phyloP scores from a whole-genome alignment of 2,888 invertebrate genomes.

The Bellardia bayeri region DNA sequence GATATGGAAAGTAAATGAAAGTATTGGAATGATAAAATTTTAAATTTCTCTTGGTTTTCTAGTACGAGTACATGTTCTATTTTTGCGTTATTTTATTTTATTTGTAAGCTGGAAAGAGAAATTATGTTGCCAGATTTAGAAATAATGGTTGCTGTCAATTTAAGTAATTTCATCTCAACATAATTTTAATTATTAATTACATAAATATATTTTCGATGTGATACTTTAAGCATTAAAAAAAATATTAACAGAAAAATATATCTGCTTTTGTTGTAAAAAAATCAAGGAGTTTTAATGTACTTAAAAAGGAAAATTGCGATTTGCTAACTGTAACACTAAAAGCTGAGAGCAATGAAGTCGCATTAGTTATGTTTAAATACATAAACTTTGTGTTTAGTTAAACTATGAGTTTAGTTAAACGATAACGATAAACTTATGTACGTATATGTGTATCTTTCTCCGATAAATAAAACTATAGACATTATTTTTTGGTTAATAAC shows the following conservation, averaged over 20 bases:
- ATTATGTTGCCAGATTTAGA: not conserved
- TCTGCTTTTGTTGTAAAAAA: slow-evolving; percentile 55
- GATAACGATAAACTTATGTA: too few species aligned
- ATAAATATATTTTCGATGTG: slow-evolving; percentile 39
- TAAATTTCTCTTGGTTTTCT: too few species aligned
- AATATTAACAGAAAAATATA: slow-evolving; percentile 26
- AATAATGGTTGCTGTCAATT: not conserved
- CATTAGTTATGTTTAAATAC: too few species aligned
- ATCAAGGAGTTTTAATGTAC: not conserved
- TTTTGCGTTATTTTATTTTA: not conserved
- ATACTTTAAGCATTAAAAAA: slow-evolving; percentile 24
- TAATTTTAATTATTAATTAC: not conserved
- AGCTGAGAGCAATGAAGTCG: too few species aligned
- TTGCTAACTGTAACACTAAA: too few species aligned
- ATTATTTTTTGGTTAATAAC: slow-evolving; percentile 15
- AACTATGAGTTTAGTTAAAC: too few species aligned
- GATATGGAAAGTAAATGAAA: slow-evolving; percentile 56
- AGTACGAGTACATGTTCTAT: too few species aligned
- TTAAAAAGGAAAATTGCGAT: too few species aligned
- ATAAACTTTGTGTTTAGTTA: too few species aligned
- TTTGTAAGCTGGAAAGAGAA: not conserved
- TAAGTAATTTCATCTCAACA: not conserved
- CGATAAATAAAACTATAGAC: not conserved
- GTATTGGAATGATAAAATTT: not conserved
- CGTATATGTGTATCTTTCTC: too few species aligned